phyloP scores from a whole-genome alignment of 2,888 invertebrate species.

The Pyrgus malvae region DNA sequence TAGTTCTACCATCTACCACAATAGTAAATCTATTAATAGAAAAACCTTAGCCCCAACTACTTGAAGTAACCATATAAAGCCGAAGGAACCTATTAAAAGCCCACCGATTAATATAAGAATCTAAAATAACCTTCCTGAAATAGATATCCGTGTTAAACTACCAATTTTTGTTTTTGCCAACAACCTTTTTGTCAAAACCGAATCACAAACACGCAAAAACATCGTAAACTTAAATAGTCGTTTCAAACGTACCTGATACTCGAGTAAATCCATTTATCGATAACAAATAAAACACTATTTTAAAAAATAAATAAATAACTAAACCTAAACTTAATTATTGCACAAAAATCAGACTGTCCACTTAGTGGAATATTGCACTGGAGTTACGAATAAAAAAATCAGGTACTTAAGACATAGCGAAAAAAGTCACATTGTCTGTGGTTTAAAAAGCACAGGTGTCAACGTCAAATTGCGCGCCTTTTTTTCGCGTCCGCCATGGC shows the following conservation, averaged over 20 bases:
- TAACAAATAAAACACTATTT: constrained; percentile 24
- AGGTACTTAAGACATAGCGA: constrained; percentile 50
- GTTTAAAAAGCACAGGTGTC: constrained; percentile 35
- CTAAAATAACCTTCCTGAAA: neutral
- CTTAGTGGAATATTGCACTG: constrained; percentile 68
- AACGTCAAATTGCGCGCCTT: constrained; percentile 33
- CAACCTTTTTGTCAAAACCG: neutral
- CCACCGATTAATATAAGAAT: neutral
- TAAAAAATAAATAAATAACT: constrained; percentile 36
- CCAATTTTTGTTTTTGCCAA: neutral
- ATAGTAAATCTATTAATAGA: too few relatives aligned
- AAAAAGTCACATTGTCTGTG: constrained; percentile 36
- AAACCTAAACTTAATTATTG: constrained; percentile 54
- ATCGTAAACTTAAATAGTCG: constrained; percentile 15
- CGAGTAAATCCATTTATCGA: constrained; percentile 65
- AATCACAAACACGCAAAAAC: neutral
- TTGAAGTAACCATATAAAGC: too few relatives aligned
- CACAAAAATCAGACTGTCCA: constrained; percentile 73
- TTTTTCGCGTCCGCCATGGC: constrained; percentile 41
- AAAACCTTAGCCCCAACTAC: too few relatives aligned
- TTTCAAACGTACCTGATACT: constrained; percentile 66
- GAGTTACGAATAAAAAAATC: constrained; percentile 40
- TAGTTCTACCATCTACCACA: too few relatives aligned
- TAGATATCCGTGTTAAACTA: constrained; percentile 11
- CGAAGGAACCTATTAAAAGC: neutral